These are phyloP conservation scores for Didymodactylos carnosus DNA, from an alignment of 2,888 invertebrate genomes.

Conservation along the genomic window DNA sequence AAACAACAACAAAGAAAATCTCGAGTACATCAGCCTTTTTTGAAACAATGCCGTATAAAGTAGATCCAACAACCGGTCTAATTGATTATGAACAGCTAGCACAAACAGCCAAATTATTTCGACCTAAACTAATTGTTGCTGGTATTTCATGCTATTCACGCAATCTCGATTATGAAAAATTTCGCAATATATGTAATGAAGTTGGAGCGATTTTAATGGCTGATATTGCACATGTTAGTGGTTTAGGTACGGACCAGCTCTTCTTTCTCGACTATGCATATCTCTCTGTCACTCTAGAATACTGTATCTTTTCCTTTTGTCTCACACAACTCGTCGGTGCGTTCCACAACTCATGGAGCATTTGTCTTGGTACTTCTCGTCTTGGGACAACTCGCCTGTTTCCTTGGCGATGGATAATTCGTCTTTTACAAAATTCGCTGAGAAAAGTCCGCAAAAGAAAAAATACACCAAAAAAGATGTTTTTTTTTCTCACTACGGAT, in stretches of 20 bases:
- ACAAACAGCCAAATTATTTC: conserved; percentile 62
- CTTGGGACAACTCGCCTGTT: no score
- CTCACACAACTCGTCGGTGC: no score
- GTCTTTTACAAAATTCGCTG: no score
- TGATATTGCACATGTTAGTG: conserved; percentile 31
- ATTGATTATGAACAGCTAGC: conserved; percentile 78
- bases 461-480: no score
- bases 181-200: conserved; percentile 32
- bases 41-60: conserved; percentile 93
- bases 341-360: no score
- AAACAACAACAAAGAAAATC: conserved; percentile 72
- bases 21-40: conserved; percentile 94
- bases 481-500: no score
- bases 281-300: background rate
- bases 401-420: no score
- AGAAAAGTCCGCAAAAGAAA: no score
- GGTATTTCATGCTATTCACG: conserved; percentile 41
- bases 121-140: conserved; percentile 77
- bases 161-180: conserved; percentile 38
- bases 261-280: background rate
- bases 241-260: no score
- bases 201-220: conserved; percentile 27
- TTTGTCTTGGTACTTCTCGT: no score
- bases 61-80: conserved; percentile 53
- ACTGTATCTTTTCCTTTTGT: background rate